Evolutionary conservation across 1,140 invertebrate species (phyloP).

Genomic region (Cherax destructor): DNA sequence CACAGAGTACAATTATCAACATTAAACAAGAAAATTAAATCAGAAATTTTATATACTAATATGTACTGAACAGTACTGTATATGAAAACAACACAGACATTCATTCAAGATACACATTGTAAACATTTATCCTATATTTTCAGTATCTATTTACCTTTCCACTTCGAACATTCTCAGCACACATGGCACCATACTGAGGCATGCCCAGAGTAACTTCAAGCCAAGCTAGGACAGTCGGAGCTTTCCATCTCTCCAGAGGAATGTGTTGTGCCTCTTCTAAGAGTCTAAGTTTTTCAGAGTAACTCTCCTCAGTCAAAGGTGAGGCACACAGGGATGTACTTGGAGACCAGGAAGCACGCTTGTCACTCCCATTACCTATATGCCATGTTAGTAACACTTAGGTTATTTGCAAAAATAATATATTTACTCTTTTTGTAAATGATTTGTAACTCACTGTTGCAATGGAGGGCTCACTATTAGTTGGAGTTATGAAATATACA

Average conservation of each 20-base stretch:
- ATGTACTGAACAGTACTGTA: neutral
- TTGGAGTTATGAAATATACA: neutral
- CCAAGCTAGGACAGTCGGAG: slow-evolving; percentile 94
- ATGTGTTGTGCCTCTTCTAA: slow-evolving; percentile 89
- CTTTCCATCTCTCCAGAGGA: slow-evolving; percentile 94
- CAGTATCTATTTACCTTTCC: slow-evolving; percentile 83
- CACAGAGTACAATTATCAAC: neutral
- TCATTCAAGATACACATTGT: neutral
- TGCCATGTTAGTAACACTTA: slow-evolving; percentile 19
- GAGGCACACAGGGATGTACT: slow-evolving; percentile 77
- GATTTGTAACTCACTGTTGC: neutral
- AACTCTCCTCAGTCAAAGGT: slow-evolving; percentile 88
- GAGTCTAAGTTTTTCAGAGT: slow-evolving; percentile 86
- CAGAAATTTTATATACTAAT: neutral
- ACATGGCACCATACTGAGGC: slow-evolving; percentile 92
- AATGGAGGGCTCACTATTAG: neutral
- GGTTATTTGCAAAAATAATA: neutral
- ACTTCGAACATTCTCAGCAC: slow-evolving; percentile 95
- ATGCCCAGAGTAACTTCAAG: slow-evolving; percentile 93
- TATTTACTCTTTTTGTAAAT: neutral
- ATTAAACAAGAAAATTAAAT: neutral
- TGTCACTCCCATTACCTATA: slow-evolving; percentile 64
- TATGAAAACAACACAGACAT: neutral
- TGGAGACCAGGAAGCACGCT: slow-evolving; percentile 72
- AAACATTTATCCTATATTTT: neutral